These are phyloP conservation scores for Neoitamus cyanurus DNA, from an alignment of 2,888 invertebrate genomes.

Conservation along the genomic window DNA sequence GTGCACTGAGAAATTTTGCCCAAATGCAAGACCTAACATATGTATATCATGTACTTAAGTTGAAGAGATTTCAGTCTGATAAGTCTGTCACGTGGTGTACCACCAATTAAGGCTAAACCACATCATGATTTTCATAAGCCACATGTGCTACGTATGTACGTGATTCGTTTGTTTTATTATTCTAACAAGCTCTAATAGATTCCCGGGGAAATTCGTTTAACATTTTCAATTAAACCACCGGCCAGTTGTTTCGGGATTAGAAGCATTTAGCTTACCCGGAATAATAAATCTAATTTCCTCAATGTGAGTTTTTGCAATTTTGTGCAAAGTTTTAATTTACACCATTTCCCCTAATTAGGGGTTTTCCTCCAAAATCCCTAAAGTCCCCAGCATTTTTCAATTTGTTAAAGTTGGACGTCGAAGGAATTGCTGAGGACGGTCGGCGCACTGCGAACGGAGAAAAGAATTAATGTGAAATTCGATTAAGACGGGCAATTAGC, in stretches of 20 bases:
- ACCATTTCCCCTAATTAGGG: background rate
- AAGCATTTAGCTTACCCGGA: background rate
- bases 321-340: background rate
- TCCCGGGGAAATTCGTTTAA: background rate
- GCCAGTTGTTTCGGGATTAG: background rate
- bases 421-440: background rate
- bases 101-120: background rate
- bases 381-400: background rate
- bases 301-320: background rate
- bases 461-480: background rate
- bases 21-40: background rate
- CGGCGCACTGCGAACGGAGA: background rate
- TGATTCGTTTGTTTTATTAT: background rate
- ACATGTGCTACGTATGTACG: background rate
- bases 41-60: too few species aligned
- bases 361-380: background rate
- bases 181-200: background rate
- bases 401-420: background rate
- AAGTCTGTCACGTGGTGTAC: background rate
- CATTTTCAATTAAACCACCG: background rate
- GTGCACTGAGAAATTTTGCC: background rate
- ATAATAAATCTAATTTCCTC: background rate
- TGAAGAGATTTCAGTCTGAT: too few species aligned
- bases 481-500: background rate
- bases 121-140: background rate